Conservation (phyloP, 30 jellyfish, hydroid and myxozoan genomes). For the Chironex yamaguchii region DNA sequence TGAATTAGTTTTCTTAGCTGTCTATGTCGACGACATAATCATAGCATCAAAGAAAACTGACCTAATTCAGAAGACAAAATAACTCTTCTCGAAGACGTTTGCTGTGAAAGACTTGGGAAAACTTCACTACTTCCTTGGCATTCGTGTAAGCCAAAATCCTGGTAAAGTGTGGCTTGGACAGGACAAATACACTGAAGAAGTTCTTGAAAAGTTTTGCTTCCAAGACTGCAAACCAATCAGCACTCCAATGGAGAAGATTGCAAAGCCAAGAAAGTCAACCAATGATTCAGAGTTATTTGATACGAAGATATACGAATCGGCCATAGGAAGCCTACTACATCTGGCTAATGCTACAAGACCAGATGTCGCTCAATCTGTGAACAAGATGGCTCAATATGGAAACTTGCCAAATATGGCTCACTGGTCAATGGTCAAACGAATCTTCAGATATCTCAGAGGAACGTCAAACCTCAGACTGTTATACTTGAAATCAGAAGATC, state of each 20-base stretch:
- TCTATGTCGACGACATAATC: slow-evolving; percentile 64
- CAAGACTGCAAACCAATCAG: slow-evolving; percentile 27
- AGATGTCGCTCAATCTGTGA: slow-evolving; percentile 63
- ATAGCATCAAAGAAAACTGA: slow-evolving; percentile 29
- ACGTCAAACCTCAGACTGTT: slow-evolving; percentile 13
- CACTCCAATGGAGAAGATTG: slow-evolving; percentile 32
- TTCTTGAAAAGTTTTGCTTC: slow-evolving; percentile 37
- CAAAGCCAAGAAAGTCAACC: slow-evolving; percentile 21
- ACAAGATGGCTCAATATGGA: slow-evolving; percentile 27
- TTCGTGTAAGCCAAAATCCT: neutral
- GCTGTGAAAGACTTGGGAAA: slow-evolving; percentile 58
- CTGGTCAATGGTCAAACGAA: slow-evolving; percentile 69
- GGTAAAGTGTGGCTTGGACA: slow-evolving; percentile 30
- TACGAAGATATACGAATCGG: slow-evolving; percentile 38
- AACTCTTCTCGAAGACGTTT: slow-evolving; percentile 17
- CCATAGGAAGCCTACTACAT: slow-evolving; percentile 52
- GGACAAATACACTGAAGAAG: neutral
- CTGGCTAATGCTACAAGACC: slow-evolving; percentile 50
- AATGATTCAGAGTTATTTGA: slow-evolving; percentile 3
- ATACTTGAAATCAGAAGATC: neutral
- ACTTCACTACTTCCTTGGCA: slow-evolving; percentile 55
- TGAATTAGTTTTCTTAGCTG: slow-evolving; percentile 36
- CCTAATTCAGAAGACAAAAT: neutral
- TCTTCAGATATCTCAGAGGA: slow-evolving; percentile 69
- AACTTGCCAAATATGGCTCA: slow-evolving; percentile 50